Evolutionary conservation across 1,140 invertebrate species (phyloP).

Genomic region (Drosophila orena): DNA sequence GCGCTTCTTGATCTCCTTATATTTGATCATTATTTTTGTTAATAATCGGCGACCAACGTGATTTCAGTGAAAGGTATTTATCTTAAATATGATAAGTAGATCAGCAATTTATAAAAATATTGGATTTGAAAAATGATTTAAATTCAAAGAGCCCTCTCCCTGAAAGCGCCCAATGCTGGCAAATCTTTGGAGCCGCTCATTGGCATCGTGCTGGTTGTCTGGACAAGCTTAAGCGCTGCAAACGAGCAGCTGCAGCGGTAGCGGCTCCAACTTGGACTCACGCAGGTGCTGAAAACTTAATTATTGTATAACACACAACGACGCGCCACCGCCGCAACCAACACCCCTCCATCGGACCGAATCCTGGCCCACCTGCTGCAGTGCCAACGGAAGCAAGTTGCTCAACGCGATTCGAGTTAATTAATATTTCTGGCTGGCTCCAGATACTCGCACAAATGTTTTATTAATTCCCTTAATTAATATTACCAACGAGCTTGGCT

Average conservation of each 20-base stretch:
- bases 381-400: slow-evolving; percentile 41
- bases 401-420: slow-evolving; percentile 68
- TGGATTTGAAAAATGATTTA: neutral
- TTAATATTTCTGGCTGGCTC: slow-evolving; percentile 68
- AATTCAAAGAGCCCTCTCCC: neutral
- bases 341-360: slow-evolving; percentile 3
- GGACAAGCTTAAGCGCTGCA: slow-evolving; percentile 37
- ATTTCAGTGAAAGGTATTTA: no score
- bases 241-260: slow-evolving; percentile 45
- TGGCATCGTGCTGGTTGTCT: slow-evolving; percentile 18
- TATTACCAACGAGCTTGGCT: slow-evolving; percentile 64
- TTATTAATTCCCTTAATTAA: slow-evolving; percentile 83
- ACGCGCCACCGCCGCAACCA: slow-evolving; percentile 2
- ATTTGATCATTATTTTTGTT: no score
- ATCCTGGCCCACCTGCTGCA: slow-evolving; percentile 7
- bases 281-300: slow-evolving; percentile 82
- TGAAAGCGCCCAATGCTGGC: slow-evolving; percentile 13
- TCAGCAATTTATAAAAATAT: neutral
- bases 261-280: slow-evolving; percentile 57
- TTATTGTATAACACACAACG: slow-evolving; percentile 78
- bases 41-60: no score
- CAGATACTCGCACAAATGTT: slow-evolving; percentile 65
- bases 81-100: neutral
- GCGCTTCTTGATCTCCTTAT: no score
- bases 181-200: slow-evolving; percentile 14